Percentiles rank a stretch among this genome's conserved stretches.
Evolutionary conservation across 2,113 vertebrate species (phyloP).

Genomic region (Perca schrenkii): DNA sequence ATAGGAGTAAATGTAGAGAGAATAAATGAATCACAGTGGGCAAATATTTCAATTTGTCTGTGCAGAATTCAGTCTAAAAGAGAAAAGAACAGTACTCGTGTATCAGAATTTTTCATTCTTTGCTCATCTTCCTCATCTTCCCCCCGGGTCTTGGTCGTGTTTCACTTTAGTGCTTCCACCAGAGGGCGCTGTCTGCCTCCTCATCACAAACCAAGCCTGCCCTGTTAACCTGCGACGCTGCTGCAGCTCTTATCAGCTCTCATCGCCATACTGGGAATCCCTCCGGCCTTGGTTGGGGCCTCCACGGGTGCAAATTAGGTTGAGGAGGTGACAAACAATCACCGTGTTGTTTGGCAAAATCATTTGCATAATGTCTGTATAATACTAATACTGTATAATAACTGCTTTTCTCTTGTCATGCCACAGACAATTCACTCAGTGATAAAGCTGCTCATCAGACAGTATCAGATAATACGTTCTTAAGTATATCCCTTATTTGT

Average conservation of each 20-base stretch:
- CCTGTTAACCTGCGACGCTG: slow-evolving; percentile 80
- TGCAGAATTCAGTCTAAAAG: neutral
- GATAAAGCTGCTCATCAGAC: neutral
- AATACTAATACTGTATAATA: neutral
- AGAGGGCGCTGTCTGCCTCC: slow-evolving; percentile 82
- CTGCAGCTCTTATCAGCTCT: slow-evolving; percentile 56
- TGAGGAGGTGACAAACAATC: neutral
- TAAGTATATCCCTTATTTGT: no score
- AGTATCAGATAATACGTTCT: no score
- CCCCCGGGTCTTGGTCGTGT: slow-evolving; percentile 79
- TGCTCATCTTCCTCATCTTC: neutral
- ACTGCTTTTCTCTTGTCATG: neutral
- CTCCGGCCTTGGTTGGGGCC: slow-evolving; percentile 79
- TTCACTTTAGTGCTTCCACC: slow-evolving; percentile 85
- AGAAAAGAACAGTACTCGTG: neutral
- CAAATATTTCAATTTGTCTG: no score
- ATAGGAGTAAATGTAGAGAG: no score
- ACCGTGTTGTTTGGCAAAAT: neutral
- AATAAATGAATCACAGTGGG: no score
- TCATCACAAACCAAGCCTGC: slow-evolving; percentile 57
- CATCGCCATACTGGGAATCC: slow-evolving; percentile 79
- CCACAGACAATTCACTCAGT: neutral
- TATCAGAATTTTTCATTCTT: neutral
- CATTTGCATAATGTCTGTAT: neutral
- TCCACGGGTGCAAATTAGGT: slow-evolving; percentile 79